phyloP scores from a whole-genome alignment of 1,140 invertebrate genomes.

The Zaprionus davidi region DNA sequence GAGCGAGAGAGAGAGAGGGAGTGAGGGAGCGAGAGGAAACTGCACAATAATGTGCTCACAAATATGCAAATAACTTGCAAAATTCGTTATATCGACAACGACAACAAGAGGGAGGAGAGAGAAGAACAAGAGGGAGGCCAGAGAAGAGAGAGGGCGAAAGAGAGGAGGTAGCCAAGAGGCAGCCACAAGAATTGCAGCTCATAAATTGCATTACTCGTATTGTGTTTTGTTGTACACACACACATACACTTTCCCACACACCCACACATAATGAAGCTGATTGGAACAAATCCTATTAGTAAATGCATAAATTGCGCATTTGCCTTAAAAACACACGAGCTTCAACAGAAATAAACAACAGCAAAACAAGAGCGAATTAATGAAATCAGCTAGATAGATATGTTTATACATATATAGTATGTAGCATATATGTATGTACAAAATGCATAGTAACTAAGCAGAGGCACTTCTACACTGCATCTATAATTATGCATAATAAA shows the following conservation, averaged over 20 bases:
- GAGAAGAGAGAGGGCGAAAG: not conserved
- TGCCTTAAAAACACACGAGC: slow-evolving; percentile 22
- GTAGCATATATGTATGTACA: no score
- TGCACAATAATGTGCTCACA: slow-evolving; percentile 53
- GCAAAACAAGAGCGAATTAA: not conserved
- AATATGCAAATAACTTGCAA: slow-evolving; percentile 75
- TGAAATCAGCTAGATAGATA: not conserved
- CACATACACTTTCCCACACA: not conserved
- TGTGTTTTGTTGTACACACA: slow-evolving; percentile 40
- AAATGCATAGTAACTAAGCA: no score
- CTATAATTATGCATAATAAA: no score
- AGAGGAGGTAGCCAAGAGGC: slow-evolving; percentile 3
- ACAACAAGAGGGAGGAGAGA: not conserved
- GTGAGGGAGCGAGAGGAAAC: not conserved
- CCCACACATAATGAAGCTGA: slow-evolving; percentile 36
- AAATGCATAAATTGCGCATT: slow-evolving; percentile 22
- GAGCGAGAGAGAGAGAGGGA: not conserved
- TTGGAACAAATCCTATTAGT: slow-evolving; percentile 42
- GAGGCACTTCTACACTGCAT: no score
- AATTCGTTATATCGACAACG: slow-evolving; percentile 58
- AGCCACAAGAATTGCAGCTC: slow-evolving; percentile 46
- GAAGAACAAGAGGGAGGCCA: not conserved
- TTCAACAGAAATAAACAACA: not conserved
- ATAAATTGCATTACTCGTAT: slow-evolving; percentile 53
- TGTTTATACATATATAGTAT: not conserved